Percentiles rank a stretch among this genome's conserved stretches.
These are phyloP conservation scores for Drosophila sp. DNA, from an alignment of 1,140 invertebrate genomes.

Conservation along the genomic window DNA sequence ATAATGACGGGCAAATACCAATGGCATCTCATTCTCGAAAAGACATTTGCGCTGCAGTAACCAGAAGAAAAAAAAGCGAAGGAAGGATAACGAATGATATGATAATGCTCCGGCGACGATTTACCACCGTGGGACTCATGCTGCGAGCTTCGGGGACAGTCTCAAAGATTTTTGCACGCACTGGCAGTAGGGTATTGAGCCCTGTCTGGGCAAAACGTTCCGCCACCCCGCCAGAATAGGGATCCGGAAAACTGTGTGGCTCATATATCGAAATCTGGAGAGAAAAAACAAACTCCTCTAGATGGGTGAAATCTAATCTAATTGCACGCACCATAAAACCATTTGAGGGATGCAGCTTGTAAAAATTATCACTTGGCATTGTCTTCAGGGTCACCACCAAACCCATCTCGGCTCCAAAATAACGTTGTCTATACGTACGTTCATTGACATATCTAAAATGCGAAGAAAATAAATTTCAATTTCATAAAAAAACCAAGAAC, in stretches of 20 bases:
- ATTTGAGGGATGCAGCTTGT: constrained; percentile 55
- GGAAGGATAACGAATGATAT: background rate
- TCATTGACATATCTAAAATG: constrained; percentile 45
- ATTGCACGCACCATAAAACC: constrained; percentile 76
- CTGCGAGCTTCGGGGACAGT: constrained; percentile 61
- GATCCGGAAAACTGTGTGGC: constrained; percentile 56
- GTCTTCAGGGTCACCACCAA: constrained; percentile 80
- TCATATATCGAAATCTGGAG: constrained; percentile 60
- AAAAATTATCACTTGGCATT: constrained; percentile 74
- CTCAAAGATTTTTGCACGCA: constrained; percentile 60
- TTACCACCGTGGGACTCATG: constrained; percentile 52
- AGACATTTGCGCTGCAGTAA: constrained; percentile 68
- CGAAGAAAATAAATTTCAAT: background rate
- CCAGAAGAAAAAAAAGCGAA: background rate
- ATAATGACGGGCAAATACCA: constrained; percentile 59
- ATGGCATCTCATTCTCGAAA: constrained; percentile 82
- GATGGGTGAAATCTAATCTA: too few relatives aligned
- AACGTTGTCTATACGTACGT: constrained; percentile 42
- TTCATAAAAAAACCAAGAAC: background rate
- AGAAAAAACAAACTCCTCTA: background rate
- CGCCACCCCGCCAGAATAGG: constrained; percentile 57
- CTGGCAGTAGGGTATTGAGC: constrained; percentile 42
- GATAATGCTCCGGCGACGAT: constrained; percentile 2
- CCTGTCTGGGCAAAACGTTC: constrained; percentile 52
- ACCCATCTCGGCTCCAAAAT: constrained; percentile 74